These are phyloP conservation scores for Acheta domesticus DNA, from an alignment of 2,888 invertebrate genomes.

Conservation along the genomic window DNA sequence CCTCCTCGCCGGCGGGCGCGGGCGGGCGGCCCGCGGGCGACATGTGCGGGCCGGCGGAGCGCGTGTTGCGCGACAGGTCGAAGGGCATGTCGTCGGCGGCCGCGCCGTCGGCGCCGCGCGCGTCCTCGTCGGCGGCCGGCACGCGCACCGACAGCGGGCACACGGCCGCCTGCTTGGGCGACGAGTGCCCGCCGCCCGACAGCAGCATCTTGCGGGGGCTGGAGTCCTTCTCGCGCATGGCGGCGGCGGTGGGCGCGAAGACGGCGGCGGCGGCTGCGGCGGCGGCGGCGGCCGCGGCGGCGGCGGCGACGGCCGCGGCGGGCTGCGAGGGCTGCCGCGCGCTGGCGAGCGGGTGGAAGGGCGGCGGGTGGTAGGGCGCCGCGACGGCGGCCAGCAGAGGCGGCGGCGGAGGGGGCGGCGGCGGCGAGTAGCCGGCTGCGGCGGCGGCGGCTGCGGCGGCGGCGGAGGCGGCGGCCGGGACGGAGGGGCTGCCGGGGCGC, in stretches of 20 bases:
- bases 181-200: conserved; percentile 55
- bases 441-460: conserved; percentile 43
- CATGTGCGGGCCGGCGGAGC: conserved; percentile 40
- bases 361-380: neutral
- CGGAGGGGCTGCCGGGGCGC: neutral
- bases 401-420: neutral
- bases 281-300: conserved; percentile 56
- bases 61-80: conserved; percentile 57
- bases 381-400: neutral
- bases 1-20: conserved; percentile 43
- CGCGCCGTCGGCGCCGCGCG: conserved; percentile 30
- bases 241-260: conserved; percentile 57
- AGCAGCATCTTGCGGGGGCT: conserved; percentile 82
- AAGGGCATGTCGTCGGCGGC: conserved; percentile 56
- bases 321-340: conserved; percentile 28
- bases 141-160: conserved; percentile 64
- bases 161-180: conserved; percentile 71
- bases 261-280: conserved; percentile 48
- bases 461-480: conserved; percentile 46
- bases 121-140: conserved; percentile 43
- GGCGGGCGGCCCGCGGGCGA: conserved; percentile 49
- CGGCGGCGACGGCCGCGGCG: conserved; percentile 60
- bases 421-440: neutral
- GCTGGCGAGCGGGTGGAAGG: neutral
- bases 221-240: conserved; percentile 88